Conservation (phyloP, 1,140 invertebrate species). For the Drosophila kurseongensis region DNA sequence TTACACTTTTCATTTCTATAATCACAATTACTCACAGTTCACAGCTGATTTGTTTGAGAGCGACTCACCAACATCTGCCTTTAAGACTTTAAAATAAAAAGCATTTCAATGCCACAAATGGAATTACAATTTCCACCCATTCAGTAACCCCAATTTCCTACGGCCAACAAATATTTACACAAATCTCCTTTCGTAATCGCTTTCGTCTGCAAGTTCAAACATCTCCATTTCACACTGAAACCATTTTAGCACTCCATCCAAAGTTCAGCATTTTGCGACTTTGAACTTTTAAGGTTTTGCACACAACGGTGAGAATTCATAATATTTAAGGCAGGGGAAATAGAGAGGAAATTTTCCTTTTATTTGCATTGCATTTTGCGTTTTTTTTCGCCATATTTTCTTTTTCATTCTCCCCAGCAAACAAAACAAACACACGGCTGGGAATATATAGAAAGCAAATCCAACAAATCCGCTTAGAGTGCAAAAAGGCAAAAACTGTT, state of each 20-base stretch:
- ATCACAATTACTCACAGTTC: neutral
- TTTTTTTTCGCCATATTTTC: constrained; percentile 5
- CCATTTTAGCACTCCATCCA: constrained; percentile 26
- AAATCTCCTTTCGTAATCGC: constrained; percentile 27
- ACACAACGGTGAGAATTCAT: constrained; percentile 8
- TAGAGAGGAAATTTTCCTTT: constrained; percentile 19
- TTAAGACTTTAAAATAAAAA: neutral
- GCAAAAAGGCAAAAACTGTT: constrained; percentile 38
- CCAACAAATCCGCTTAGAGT: constrained; percentile 55
- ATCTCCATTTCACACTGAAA: constrained; percentile 37
- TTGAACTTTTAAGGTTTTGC: constrained; percentile 49
- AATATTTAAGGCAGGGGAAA: constrained; percentile 16
- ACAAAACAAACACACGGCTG: constrained; percentile 12
- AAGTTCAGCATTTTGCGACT: constrained; percentile 39
- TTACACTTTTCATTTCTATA: constrained; percentile 1
- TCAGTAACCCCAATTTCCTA: constrained; percentile 5
- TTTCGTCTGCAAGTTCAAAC: constrained; percentile 30
- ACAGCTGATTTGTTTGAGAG: neutral
- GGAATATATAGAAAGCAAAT: constrained; percentile 20
- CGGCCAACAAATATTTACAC: constrained; percentile 35
- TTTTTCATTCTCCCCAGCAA: constrained; percentile 13
- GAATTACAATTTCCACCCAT: neutral
- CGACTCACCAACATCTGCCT: neutral
- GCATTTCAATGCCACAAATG: constrained; percentile 4
- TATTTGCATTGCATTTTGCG: constrained; percentile 39